Evolutionary conservation across 2,113 vertebrate species (phyloP), one percentile per base, ranked within the genome.

Genomic region (Plotosus lineatus): DNA sequence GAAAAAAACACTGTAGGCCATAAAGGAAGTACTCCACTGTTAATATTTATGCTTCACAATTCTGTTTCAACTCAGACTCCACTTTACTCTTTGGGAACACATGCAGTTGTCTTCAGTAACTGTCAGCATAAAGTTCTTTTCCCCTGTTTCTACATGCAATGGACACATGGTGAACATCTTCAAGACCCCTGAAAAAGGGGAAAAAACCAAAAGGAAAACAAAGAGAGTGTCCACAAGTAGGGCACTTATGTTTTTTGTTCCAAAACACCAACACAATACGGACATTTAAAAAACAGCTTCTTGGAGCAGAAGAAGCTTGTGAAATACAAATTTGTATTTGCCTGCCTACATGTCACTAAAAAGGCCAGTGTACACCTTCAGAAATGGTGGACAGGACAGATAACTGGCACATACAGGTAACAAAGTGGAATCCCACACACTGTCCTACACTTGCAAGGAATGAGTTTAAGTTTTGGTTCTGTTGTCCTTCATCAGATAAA

Each of bases 1-100:
- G 82, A 83, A 79, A 80, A 88, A 84, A 85, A 78, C 82, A n/a
- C n/a, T n/a, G n/a, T n/a, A 78, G 40, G 55, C 83, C 69, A 83
- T 81, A 78, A 71, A 77, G 83, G 80, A 75, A 51, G 73, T 53
- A n/a, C 66, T 74, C 40, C 71, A 71, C 71, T 60, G 53, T 46
- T 44, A 80, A 66, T 61, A 26, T 80, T 33, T 48, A 73, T 31
- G 40, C 68, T 31, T 63, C 14, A 28, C 44, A 63, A 63, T 74
- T 74, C 69, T 44, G 73, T 74, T 33, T 63, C 68, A 40, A 74
- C 60, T 75, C 48, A 31, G 11, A 50, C 26, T 65, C 15, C 26
- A 10, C 56, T 46, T 6, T 21, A 36, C 51, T 42, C 21, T 50
- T 31, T 55, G 50, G 10, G 55, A 74, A 74, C 40, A 48, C 38